phyloP scores from a whole-genome alignment of 2,797 vertebrate species.

The Pipistrellus kuhlii region DNA sequence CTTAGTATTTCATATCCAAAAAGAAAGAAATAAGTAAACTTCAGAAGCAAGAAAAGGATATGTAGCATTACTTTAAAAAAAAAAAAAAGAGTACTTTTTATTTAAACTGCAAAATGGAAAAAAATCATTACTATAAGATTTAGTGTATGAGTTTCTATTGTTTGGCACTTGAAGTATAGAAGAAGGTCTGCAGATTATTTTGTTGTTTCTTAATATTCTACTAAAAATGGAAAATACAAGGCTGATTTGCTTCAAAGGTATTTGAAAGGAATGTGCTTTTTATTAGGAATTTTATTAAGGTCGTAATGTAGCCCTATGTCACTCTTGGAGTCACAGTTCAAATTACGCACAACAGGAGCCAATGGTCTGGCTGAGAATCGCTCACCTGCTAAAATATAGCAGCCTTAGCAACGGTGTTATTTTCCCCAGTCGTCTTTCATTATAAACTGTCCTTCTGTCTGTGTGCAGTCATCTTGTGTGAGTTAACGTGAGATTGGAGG shows the following conservation, averaged over 20 bases:
- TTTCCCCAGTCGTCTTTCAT: neutral
- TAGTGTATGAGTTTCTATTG: neutral
- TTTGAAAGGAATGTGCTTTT: neutral
- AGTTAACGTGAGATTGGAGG: neutral
- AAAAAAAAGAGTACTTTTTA: neutral
- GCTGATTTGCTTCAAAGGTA: conserved; percentile 8
- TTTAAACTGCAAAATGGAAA: conserved; percentile 34
- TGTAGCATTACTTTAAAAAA: neutral
- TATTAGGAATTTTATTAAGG: neutral
- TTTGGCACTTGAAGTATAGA: neutral
- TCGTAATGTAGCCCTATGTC: accelerated
- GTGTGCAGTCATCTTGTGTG: neutral
- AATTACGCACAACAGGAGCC: neutral
- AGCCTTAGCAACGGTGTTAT: accelerated
- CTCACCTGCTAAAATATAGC: neutral
- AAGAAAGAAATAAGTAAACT: neutral
- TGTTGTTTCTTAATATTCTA: neutral
- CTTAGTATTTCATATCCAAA: neutral
- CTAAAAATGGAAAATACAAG: neutral
- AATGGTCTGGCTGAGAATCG: neutral
- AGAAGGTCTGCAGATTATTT: conserved; percentile 21
- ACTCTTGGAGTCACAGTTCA: neutral
- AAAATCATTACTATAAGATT: neutral
- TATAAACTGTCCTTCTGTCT: neutral
- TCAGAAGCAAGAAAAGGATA: neutral